Evolutionary conservation across 2,113 vertebrate species (phyloP), one percentile per base, ranked within the genome.

Genomic region (Tinamus guttatus): DNA sequence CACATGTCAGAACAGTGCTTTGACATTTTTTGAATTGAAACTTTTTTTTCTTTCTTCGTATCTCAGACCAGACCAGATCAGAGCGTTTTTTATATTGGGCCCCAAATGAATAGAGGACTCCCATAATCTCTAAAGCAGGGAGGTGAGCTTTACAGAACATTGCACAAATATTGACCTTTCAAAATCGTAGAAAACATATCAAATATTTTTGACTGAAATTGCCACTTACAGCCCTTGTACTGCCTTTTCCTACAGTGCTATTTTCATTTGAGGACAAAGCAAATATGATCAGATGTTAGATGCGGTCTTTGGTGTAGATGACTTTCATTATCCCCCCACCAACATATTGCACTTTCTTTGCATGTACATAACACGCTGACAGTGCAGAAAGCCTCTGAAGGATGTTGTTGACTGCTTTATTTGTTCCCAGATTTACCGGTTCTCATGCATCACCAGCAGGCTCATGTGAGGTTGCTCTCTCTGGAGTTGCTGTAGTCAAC

Each of bases 131-230:
- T 67, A 22, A 60, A 8, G 5, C 17, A 22, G 15, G 56, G 2
- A 21, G 34, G 7, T 38, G 9, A 11, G 32, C 34, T 62, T 69
- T 49, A 27, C 54, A 30, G 40, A 6, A 70, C 8, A 22, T 3
- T 59, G 20, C 3, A 34, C 25, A 32, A 30, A 64, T 36, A 6
- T 18, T 58, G 12, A 7, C 25, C 16, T 3, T 76, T 5, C 22
- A 28, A 77, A 67, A 16, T 41, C 17, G 3, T 0, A 24, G 25
- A 56, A 75, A 15, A 41, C 0, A 0, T 24, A 28, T 2, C 30
- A 86, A 86, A 68, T 38, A 47, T 18, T 25, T 7, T 21, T 77
- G 30, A 77, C 71, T 47, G 3, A 4, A 32, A 75, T 28, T 20
- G 14, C 4, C 2, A 1, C 2, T 41, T 41, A 13, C 40, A 41